These are phyloP conservation scores for Nomada lathburiana DNA, from an alignment of 2,888 invertebrate genomes.

Conservation along the genomic window DNA sequence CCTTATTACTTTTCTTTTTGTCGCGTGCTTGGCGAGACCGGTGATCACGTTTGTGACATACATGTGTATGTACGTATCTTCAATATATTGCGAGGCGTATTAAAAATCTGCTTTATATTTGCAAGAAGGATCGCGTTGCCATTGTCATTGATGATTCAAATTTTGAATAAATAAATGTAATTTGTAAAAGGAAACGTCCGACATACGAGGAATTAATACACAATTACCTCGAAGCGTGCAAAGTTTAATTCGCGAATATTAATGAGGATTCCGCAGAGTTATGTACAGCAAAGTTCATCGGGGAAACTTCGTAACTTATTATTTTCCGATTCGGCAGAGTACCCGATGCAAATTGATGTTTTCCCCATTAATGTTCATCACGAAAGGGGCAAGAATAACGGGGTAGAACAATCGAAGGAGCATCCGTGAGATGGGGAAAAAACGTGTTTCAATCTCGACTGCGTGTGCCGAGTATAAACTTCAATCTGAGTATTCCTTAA, in stretches of 20 bases:
- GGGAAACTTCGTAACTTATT: slow-evolving; percentile 68
- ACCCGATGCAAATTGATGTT: slow-evolving; percentile 62
- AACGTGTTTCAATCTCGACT: neutral
- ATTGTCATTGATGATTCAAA: neutral
- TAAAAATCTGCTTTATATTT: neutral
- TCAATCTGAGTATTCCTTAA: neutral
- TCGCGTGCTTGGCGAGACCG: neutral
- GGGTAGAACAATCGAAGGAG: neutral
- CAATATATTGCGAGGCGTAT: neutral
- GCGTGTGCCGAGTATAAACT: neutral
- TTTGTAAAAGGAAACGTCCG: neutral
- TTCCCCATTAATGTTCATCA: slow-evolving; percentile 62
- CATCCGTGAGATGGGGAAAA: neutral
- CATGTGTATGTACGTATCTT: neutral
- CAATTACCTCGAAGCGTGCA: slow-evolving; percentile 6
- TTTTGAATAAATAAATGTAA: neutral
- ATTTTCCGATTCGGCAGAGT: slow-evolving; percentile 74
- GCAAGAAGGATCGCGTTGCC: neutral
- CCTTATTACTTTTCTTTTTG: neutral
- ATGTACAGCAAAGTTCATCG: slow-evolving; percentile 42
- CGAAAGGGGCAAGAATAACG: neutral
- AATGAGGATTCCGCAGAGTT: slow-evolving; percentile 40
- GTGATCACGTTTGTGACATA: too few relatives aligned
- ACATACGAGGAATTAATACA: neutral
- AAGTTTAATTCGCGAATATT: slow-evolving; percentile 52